phyloP scores from a whole-genome alignment of 1,140 invertebrate species.

The Anthonomus grandis region DNA sequence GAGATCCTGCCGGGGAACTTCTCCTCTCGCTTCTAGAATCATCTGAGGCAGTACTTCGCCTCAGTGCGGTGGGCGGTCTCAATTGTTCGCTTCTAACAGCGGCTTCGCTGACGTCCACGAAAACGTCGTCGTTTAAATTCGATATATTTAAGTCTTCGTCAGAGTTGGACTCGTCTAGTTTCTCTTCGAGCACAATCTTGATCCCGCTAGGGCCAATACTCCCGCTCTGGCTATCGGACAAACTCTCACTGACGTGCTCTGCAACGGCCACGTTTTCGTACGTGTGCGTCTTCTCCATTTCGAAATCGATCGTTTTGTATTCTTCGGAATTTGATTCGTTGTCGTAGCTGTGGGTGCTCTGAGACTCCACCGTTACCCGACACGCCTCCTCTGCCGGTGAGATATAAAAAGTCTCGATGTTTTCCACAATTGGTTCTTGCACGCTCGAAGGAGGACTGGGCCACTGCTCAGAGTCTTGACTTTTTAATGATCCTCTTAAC shows the following conservation, averaged over 20 bases:
- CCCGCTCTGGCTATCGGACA: conserved; percentile 44
- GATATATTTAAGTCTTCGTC: conserved; percentile 59
- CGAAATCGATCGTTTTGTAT: conserved; percentile 54
- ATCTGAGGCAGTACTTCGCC: conserved; percentile 45
- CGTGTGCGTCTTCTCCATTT: conserved; percentile 43
- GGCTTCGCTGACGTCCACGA: conserved; percentile 48
- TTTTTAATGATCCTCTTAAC: conserved; percentile 46
- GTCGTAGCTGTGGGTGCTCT: conserved; percentile 42
- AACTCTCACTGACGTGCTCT: conserved; percentile 42
- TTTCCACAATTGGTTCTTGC: conserved; percentile 63
- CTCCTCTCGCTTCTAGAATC: conserved; percentile 44
- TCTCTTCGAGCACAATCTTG: conserved; percentile 51
- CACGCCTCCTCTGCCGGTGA: conserved; percentile 64
- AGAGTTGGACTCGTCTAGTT: conserved; percentile 57
- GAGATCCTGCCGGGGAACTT: conserved; percentile 55
- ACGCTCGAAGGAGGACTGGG: conserved; percentile 73
- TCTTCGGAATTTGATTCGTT: conserved; percentile 52
- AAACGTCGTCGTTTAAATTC: conserved; percentile 61
- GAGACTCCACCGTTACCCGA: conserved; percentile 61
- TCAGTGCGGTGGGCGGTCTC: conserved; percentile 43
- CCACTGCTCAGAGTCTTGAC: conserved; percentile 70
- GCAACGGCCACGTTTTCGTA: conserved; percentile 43
- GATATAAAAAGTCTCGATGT: conserved; percentile 81
- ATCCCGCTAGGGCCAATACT: conserved; percentile 44
- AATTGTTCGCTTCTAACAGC: conserved; percentile 37